Percentiles rank a stretch among this genome's conserved stretches.
These are phyloP conservation scores for Cynodonichthys magdalenae DNA, from an alignment of 2,797 vertebrate species.

Conservation along the genomic window DNA sequence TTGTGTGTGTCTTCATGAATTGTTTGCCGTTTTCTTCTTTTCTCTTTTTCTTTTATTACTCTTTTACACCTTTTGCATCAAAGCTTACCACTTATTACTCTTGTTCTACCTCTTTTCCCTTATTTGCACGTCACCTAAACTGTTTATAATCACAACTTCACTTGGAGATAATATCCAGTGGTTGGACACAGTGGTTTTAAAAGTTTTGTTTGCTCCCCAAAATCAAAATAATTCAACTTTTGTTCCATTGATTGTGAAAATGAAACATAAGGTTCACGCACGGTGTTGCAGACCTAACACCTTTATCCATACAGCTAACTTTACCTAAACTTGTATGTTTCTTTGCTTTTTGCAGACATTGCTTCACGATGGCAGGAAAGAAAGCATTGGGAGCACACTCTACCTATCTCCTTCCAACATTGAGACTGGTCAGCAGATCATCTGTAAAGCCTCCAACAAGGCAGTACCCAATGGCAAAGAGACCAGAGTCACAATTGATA, in stretches of 20 bases:
- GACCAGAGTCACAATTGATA: slow-evolving; percentile 94
- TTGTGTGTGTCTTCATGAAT: slow-evolving; percentile 42
- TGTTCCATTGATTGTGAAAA: slow-evolving; percentile 20
- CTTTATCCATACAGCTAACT: slow-evolving; percentile 6
- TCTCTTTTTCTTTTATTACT: slow-evolving; percentile 8
- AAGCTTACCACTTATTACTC: slow-evolving; percentile 22
- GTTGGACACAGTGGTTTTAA: neutral
- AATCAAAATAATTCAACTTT: neutral
- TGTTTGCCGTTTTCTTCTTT: slow-evolving; percentile 16
- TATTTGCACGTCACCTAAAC: slow-evolving; percentile 15
- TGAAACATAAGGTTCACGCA: slow-evolving; percentile 3
- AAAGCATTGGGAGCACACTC: slow-evolving; percentile 94
- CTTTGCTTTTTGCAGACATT: slow-evolving; percentile 81
- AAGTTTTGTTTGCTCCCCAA: neutral
- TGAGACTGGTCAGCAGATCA: slow-evolving; percentile 93
- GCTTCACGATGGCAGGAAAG: slow-evolving; percentile 90
- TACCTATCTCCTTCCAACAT: slow-evolving; percentile 93
- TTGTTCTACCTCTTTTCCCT: slow-evolving; percentile 10
- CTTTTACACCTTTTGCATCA: slow-evolving; percentile 37
- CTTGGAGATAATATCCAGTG: slow-evolving; percentile 3
- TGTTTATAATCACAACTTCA: neutral
- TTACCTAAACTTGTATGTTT: neutral
- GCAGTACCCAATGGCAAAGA: slow-evolving; percentile 94
- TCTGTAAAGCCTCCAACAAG: slow-evolving; percentile 95
- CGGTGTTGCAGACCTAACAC: neutral